Evolutionary conservation across 2,797 vertebrate species (phyloP), one percentile per base, ranked within the genome.

Genomic region (Falco cherrug): DNA sequence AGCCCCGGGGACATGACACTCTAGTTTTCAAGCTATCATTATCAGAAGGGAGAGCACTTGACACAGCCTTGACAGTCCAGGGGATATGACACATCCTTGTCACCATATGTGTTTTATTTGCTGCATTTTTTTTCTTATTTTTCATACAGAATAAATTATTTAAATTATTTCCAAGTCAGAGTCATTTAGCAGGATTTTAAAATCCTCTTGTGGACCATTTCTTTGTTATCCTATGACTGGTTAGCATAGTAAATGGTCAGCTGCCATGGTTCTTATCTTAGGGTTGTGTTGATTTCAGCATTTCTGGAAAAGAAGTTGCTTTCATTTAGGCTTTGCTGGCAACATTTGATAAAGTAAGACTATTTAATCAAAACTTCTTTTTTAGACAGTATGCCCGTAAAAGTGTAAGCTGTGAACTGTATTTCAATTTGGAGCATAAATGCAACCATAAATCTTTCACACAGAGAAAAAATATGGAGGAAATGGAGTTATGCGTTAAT

Each of bases 151-250:
- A 81, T 93, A 94, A 96, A 94, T 93, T 94, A 94, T 94, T 97
- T 96, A 94, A 96, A 97, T 94, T 92, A 96, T 96, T 92, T 93
- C 67, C 54, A 73, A 73, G 75, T 50, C 64, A 69, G 63, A 78
- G 18, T 71, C 78, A 75, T 82, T 87, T 93, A 25, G 20, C 41
- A 15, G 75, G 61, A 68, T 83, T 93, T 93, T 73, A 17, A 68
- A 53, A 64, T 84, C 37, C 16, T 80, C n/a, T 75, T 68, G 53
- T 53, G 28, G 43, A 47, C 35, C 69, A 22, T 85, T 89, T 94
- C 74, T 89, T 92, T 85, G 37, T 88, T 90, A 24, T 59, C 43
- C 12, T 76, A 0, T 84, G 64, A 60, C 75, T 77, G 67, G 53
- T 45, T 84, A 63, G 73, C 37, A 28, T 48, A 59, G 74, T 75